A percentile compares a stretch with the other conserved stretches of the same genome.
These are phyloP conservation scores for Clepsis dumicolana DNA, from an alignment of 2,888 invertebrate genomes.

Conservation along the genomic window DNA sequence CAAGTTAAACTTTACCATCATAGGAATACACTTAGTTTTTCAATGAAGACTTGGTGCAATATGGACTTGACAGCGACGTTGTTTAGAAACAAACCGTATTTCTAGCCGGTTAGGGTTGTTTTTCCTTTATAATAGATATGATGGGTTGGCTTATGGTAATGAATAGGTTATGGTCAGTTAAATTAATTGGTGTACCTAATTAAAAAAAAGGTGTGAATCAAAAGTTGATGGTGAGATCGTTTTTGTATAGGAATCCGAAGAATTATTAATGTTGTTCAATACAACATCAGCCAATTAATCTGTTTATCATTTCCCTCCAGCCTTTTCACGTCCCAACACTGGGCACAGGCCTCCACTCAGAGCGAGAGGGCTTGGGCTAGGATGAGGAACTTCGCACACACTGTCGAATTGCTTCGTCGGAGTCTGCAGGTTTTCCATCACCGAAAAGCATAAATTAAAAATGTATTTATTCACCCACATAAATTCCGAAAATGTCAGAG, in stretches of 20 bases:
- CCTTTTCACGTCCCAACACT: no score
- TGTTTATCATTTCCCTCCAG: no score
- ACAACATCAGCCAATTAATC: no score
- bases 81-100: slow-evolving; percentile 15
- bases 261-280: no score
- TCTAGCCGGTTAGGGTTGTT: neutral
- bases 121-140: neutral
- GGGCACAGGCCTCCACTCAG: no score
- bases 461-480: no score
- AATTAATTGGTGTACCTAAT: slow-evolving; percentile 48
- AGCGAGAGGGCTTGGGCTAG: no score
- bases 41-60: slow-evolving; percentile 47
- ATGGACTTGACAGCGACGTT: slow-evolving; percentile 44
- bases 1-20: slow-evolving; percentile 29
- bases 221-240: slow-evolving; percentile 29
- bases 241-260: neutral
- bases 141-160: slow-evolving; percentile 37
- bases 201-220: slow-evolving; percentile 46
- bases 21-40: slow-evolving; percentile 44
- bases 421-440: no score
- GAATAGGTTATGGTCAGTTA: slow-evolving; percentile 50
- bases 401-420: no score
- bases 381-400: no score
- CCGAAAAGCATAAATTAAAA: no score
- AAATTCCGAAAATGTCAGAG: no score